Evolutionary conservation across 2,113 vertebrate species (phyloP).

Genomic region (Vireo altiloquus): DNA sequence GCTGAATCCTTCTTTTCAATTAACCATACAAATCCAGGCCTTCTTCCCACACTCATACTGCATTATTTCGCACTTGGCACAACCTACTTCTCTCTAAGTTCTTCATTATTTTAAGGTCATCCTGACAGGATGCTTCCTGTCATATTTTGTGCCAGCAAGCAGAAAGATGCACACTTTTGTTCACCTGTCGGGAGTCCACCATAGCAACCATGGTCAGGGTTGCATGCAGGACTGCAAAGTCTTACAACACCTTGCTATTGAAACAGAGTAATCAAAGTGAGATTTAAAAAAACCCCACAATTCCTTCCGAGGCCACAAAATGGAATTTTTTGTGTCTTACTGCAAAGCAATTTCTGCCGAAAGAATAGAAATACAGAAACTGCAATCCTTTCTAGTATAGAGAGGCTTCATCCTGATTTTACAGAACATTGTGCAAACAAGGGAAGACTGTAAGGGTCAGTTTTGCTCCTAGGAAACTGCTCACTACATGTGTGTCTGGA

Average conservation of each 20-base stretch:
- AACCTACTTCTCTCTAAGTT: background rate
- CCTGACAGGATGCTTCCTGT: background rate
- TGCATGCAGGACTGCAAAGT: background rate
- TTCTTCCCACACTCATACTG: background rate
- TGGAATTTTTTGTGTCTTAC: background rate
- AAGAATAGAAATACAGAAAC: background rate
- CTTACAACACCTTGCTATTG: background rate
- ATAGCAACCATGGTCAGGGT: background rate
- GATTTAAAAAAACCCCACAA: background rate
- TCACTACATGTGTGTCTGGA: background rate
- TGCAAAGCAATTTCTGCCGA: background rate
- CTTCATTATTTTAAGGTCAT: background rate
- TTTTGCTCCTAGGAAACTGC: background rate
- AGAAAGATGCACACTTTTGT: background rate
- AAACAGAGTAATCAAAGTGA: background rate
- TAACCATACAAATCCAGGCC: conserved; percentile 9
- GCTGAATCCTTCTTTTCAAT: conserved; percentile 4
- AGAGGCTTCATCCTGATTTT: background rate
- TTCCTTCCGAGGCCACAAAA: background rate
- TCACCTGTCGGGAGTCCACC: background rate
- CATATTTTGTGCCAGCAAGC: background rate
- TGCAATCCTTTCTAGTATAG: background rate
- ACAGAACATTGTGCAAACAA: background rate
- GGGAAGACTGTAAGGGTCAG: background rate
- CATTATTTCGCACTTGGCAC: background rate